Evolutionary conservation across 2,888 invertebrate species (phyloP).

Genomic region (Meiosimyza decipiens): DNA sequence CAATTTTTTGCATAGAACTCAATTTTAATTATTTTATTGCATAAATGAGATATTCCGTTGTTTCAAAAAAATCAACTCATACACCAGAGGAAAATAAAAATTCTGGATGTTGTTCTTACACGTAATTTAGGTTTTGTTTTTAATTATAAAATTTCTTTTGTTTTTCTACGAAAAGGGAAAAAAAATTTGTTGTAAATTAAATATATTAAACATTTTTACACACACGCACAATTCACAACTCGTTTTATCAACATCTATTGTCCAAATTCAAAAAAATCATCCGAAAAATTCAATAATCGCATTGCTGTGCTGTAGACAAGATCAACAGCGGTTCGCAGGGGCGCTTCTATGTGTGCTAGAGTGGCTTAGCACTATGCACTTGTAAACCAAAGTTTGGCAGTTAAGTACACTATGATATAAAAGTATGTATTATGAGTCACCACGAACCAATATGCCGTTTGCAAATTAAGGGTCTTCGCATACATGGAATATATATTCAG

Average conservation of each 20-base stretch:
- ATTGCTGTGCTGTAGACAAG: neutral
- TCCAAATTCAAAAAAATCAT: constrained; percentile 2
- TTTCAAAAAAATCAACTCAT: no score
- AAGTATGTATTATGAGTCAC: constrained; percentile 14
- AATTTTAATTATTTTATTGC: no score
- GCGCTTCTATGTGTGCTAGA: neutral
- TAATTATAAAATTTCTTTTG: no score
- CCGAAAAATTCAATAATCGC: neutral
- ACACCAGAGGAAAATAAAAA: no score
- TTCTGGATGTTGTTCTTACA: no score
- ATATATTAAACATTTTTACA: neutral
- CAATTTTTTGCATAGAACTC: no score
- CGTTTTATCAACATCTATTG: neutral
- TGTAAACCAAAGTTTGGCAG: neutral
- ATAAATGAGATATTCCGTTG: no score
- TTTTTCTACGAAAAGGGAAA: no score
- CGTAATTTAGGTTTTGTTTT: no score
- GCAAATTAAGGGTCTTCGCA: no score
- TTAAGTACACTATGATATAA: constrained; percentile 4
- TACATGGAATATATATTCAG: no score
- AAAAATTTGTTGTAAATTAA: neutral
- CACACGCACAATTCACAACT: neutral
- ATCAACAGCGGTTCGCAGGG: neutral
- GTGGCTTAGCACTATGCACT: neutral
- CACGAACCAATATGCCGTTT: neutral